These are phyloP conservation scores for Tanypteryx hageni DNA, from an alignment of 2,888 invertebrate species.

Conservation along the genomic window DNA sequence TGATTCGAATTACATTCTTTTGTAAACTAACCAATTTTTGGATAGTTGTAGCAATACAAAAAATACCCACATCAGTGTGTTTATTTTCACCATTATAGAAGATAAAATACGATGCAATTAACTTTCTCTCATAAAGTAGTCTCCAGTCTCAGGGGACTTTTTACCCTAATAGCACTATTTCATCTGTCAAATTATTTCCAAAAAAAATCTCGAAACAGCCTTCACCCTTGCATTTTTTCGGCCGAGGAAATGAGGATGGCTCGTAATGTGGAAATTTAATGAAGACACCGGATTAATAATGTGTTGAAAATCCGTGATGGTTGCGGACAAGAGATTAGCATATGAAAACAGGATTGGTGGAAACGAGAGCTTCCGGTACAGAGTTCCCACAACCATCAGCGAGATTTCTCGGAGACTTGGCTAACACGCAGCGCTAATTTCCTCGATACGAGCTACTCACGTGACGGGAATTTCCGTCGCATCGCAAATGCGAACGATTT, in stretches of 20 bases:
- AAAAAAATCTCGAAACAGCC: not conserved
- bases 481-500: not conserved
- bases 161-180: not conserved
- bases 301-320: not conserved
- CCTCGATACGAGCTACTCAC: not conserved
- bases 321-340: not conserved
- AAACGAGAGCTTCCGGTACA: slow-evolving; percentile 3
- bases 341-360: not conserved
- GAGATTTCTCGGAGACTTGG: not conserved
- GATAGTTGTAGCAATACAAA: too few relatives aligned
- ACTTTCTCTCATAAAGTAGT: not conserved
- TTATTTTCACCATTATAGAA: too few relatives aligned
- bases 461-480: slow-evolving; percentile 8
- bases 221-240: not conserved
- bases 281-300: not conserved
- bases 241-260: not conserved
- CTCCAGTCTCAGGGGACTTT: not conserved
- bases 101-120: not conserved
- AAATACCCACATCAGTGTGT: too few relatives aligned
- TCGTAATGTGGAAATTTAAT: not conserved
- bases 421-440: slow-evolving; percentile 33
- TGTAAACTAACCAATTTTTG: too few relatives aligned
- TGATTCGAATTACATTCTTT: too few relatives aligned
- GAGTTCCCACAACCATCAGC: not conserved
- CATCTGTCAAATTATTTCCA: not conserved